phyloP scores from a whole-genome alignment of 2,113 vertebrate genomes.

The Zosterops lateralis region DNA sequence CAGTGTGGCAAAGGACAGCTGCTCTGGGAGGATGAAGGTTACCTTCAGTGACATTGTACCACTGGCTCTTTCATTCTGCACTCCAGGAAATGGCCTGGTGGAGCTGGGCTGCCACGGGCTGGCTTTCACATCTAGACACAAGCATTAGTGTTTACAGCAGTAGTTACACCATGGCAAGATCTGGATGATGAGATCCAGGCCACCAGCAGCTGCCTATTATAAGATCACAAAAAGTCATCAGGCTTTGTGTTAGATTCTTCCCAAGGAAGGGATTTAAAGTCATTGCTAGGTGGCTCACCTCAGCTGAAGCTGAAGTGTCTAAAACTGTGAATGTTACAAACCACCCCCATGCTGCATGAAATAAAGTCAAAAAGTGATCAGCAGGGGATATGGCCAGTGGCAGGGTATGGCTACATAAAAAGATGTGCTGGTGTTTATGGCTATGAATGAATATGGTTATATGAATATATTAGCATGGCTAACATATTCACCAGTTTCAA shows the following conservation, averaged over 20 bases:
- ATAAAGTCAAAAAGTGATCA: neutral
- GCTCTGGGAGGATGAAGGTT: neutral
- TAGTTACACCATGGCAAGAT: neutral
- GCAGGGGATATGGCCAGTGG: accelerated
- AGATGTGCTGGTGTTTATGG: neutral
- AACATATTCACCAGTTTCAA: neutral
- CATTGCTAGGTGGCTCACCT: neutral
- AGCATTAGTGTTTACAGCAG: neutral
- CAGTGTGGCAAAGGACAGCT: neutral
- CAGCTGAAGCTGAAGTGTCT: neutral
- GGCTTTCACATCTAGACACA: neutral
- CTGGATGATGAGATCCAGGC: neutral
- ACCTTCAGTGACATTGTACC: neutral
- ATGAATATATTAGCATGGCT: neutral
- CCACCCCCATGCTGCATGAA: neutral
- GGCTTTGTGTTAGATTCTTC: neutral
- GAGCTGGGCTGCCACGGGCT: neutral
- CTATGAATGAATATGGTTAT: too few relatives aligned
- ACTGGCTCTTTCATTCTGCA: neutral
- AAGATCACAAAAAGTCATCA: neutral
- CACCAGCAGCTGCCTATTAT: neutral
- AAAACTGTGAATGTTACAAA: neutral
- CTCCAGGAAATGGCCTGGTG: neutral
- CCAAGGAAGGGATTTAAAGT: neutral
- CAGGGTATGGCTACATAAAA: neutral